Evolutionary conservation across 2,113 vertebrate genomes (phyloP).

Genomic region (Desmodus rotundus): DNA sequence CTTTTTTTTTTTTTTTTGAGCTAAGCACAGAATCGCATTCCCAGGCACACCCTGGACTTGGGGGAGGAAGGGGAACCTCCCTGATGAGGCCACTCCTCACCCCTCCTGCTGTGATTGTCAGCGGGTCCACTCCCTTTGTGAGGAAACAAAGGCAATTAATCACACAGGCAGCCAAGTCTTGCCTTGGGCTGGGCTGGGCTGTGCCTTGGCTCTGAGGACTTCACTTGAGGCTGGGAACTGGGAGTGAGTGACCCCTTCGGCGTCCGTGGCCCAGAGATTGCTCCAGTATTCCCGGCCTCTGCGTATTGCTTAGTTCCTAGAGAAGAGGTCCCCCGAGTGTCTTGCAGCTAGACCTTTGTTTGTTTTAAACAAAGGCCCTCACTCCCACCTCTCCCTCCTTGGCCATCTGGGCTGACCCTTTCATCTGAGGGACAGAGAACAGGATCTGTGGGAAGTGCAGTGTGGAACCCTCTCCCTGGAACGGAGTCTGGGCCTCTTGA

Average conservation of each 20-base stretch:
- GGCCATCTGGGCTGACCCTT: background rate
- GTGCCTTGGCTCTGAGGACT: background rate
- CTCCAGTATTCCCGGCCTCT: background rate
- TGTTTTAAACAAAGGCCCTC: background rate
- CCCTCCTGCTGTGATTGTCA: background rate
- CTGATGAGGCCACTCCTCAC: background rate
- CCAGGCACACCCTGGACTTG: background rate
- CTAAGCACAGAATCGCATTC: background rate
- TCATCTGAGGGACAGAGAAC: background rate
- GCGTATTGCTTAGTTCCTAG: background rate
- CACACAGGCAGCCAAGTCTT: background rate
- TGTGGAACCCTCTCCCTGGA: background rate
- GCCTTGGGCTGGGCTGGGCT: background rate
- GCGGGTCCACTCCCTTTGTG: background rate
- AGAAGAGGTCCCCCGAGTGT: background rate
- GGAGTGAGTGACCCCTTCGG: background rate
- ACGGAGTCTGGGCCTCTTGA: background rate
- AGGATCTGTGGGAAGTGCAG: background rate
- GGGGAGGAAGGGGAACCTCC: background rate
- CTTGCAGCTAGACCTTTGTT: background rate
- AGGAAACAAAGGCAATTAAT: constrained; percentile 35
- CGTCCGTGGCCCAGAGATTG: background rate
- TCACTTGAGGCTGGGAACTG: background rate
- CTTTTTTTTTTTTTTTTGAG: constrained; percentile 14
- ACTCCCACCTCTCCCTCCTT: background rate